Percentiles rank a stretch among this genome's conserved stretches.
Evolutionary conservation across 2,113 vertebrate species (phyloP).

Genomic region (Rhinopomastus cyanomelas): DNA sequence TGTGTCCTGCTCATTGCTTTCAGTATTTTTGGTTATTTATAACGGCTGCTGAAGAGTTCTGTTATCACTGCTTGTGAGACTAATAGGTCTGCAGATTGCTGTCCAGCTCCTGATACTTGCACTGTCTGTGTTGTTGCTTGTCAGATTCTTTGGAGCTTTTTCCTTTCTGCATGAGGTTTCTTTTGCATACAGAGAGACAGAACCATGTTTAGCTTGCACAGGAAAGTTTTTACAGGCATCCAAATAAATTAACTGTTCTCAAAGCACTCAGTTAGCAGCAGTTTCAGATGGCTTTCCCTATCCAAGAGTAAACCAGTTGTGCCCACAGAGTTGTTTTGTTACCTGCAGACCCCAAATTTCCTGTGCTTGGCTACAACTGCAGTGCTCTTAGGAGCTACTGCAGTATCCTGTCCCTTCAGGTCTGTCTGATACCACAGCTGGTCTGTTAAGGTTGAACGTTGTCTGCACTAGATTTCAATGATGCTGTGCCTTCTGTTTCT

Average conservation of each 20-base stretch:
- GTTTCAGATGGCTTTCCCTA: neutral
- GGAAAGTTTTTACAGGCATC: neutral
- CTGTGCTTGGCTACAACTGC: neutral
- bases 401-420: neutral
- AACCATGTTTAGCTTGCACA: neutral
- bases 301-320: neutral
- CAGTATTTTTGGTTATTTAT: slow-evolving; percentile 51
- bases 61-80: neutral
- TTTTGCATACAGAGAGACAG: neutral
- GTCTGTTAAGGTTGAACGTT: neutral
- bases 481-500: neutral
- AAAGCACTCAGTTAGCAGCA: neutral
- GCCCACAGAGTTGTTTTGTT: neutral
- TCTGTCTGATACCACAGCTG: neutral
- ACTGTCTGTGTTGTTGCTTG: neutral
- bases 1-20: neutral
- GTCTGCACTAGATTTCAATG: neutral
- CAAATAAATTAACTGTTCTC: neutral
- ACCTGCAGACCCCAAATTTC: neutral
- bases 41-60: slow-evolving; percentile 28
- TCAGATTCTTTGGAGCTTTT: neutral
- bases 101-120: neutral
- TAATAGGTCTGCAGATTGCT: neutral
- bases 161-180: neutral
- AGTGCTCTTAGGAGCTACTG: neutral